Conservation (phyloP, 2,113 vertebrate genomes). For the Grammomys dolichurus region DNA sequence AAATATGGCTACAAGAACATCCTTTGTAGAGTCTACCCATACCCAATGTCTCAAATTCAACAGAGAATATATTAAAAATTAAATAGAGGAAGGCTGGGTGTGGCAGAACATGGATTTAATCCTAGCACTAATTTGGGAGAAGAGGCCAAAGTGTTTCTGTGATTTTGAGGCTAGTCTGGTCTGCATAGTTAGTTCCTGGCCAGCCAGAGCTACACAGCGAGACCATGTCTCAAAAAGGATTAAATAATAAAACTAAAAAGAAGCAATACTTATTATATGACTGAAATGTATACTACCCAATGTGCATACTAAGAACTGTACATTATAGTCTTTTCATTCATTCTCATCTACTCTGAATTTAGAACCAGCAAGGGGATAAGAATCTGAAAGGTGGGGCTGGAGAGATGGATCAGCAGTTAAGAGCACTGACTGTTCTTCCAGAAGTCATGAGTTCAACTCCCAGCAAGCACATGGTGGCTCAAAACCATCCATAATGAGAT, state of each 20-base stretch:
- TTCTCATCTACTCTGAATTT: conserved; percentile 44
- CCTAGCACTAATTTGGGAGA: background rate
- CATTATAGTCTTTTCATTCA: background rate
- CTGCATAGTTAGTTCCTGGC: background rate
- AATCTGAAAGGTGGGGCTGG: background rate
- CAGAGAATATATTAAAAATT: conserved; percentile 24
- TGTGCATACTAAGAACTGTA: conserved; percentile 33
- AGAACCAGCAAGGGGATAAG: background rate
- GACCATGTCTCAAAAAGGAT: background rate
- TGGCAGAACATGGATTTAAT: background rate
- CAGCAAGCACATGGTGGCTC: too few species aligned
- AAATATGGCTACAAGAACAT: conserved; percentile 21
- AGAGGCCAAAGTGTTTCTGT: background rate
- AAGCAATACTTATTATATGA: conserved; percentile 36
- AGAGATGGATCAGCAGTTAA: too few species aligned
- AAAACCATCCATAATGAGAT: too few species aligned
- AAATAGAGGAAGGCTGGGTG: background rate
- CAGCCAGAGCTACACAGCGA: background rate
- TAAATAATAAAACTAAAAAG: conserved; percentile 21
- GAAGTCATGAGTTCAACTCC: too few species aligned
- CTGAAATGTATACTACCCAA: background rate
- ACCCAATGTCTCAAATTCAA: conserved; percentile 48
- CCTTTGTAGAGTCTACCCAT: background rate
- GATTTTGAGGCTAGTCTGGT: background rate
- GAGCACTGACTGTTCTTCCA: too few species aligned